Base-by-base conservation (phyloP, 2,888 invertebrate genomes). In the Slavum lentiscoides region DNA sequence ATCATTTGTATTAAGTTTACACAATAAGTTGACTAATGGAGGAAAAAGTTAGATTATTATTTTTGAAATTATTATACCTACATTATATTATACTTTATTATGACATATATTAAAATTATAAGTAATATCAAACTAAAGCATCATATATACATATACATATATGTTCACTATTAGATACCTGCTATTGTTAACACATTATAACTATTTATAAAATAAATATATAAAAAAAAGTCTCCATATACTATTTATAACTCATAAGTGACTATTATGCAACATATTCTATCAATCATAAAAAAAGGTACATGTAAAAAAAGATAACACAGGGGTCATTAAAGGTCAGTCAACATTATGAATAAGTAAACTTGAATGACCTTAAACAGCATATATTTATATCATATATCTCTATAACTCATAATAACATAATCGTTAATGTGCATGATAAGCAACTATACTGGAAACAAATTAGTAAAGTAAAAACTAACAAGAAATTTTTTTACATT, bases 321-420 rank as follows among this genome's bases (percentile, higher is more conserved):
- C 6, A 72, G 72, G 72, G 72, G 80, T 72, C 70, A 62, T 70
- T 72, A 58, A 43, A 80, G 80, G 80, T 80, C 19, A 66, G 80
- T 80, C 19, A 66, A 80, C 23, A 23, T 70, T 23, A 64, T 39
- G 58, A 72, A 49, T 72, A 64, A 80, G 53, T 69, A 53, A 62
- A 77, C 77, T 77, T 77, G 69, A 70, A 80, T 11, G 80, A 80
- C 80, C 80, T 80, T 72, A 80, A 72, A 68, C 59, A 76, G 67
- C 59, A 68, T 30, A 75, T 30, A 67, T 58, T 30, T 30, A 2
- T 70, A 58, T 59, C 59, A 58, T 76, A 55, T 39, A 58, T 11
- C 55, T 3, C 19, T 19, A 55, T 19, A 3, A 55, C 19, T 21
- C 21, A 49, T 7, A 49, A 49, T 49, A 15, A 17, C 43, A 66